Conservation (phyloP, 92 coral and sea anemone genomes). For the Desmophyllum pertusum region DNA sequence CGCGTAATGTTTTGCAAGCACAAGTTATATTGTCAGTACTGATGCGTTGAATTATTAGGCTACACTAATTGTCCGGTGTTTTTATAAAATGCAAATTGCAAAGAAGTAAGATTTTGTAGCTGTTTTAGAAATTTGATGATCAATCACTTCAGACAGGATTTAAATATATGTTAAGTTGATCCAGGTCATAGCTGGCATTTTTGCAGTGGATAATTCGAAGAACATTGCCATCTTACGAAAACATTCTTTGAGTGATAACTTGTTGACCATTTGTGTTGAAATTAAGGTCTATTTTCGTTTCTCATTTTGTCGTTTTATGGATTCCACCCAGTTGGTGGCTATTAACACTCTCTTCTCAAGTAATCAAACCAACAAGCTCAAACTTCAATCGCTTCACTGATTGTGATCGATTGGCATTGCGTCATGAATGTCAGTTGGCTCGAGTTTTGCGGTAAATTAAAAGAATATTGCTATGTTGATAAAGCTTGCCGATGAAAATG, state of each 20-base stretch:
- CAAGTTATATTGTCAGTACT: background rate
- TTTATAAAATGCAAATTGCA: background rate
- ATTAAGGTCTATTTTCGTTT: background rate
- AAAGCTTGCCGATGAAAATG: conserved; percentile 12
- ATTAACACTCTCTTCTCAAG: background rate
- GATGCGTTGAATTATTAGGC: background rate
- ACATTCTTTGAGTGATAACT: background rate
- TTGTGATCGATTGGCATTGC: background rate
- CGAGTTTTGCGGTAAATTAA: background rate
- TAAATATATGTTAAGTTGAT: background rate
- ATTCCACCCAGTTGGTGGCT: background rate
- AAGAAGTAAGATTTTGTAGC: background rate
- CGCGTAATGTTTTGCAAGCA: background rate
- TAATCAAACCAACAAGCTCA: background rate
- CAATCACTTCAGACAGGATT: background rate
- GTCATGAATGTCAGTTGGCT: background rate
- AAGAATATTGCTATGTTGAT: background rate
- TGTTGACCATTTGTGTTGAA: background rate
- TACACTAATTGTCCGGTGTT: background rate
- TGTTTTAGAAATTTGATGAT: background rate
- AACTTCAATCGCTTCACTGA: background rate
- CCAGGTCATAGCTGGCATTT: background rate
- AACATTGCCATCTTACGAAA: background rate
- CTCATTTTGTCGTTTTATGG: background rate
- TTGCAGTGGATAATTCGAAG: background rate